Percentiles rank a stretch among this genome's conserved stretches.
phyloP scores from a whole-genome alignment of 2,888 invertebrate genomes.

The Dynastes tityus region DNA sequence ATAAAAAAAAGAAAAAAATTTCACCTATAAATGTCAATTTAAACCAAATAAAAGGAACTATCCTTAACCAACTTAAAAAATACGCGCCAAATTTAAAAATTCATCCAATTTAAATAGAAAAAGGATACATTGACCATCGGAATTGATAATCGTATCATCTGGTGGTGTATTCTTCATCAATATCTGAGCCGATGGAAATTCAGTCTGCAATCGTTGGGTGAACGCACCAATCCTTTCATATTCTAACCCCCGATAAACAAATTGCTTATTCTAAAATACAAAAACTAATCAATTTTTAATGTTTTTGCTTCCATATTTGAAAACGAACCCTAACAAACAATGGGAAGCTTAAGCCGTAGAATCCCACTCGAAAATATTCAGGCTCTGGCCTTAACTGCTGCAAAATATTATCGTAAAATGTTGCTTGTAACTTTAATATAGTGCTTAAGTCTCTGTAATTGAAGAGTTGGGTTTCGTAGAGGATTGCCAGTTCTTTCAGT shows the following conservation, averaged over 20 bases:
- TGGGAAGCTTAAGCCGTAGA: constrained; percentile 94
- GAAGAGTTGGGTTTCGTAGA: constrained; percentile 90
- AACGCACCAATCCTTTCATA: constrained; percentile 96
- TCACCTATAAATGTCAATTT: too few species aligned
- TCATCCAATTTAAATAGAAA: constrained; percentile 43
- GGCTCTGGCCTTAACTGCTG: constrained; percentile 92
- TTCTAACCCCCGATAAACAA: constrained; percentile 95
- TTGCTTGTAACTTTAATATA: constrained; percentile 88
- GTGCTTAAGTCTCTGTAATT: constrained; percentile 92
- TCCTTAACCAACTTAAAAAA: too few species aligned
- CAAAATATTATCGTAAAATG: constrained; percentile 92
- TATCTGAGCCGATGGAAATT: constrained; percentile 95
- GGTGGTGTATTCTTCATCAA: constrained; percentile 94
- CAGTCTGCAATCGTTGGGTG: constrained; percentile 92
- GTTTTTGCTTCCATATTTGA: background rate
- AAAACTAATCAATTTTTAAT: constrained; percentile 28
- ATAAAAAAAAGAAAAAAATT: too few species aligned
- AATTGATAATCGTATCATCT: constrained; percentile 87
- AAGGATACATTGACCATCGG: constrained; percentile 87
- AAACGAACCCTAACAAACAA: constrained; percentile 90
- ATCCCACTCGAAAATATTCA: constrained; percentile 96
- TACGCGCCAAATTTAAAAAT: background rate
- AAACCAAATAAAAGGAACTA: too few species aligned
- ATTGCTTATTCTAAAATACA: constrained; percentile 87
- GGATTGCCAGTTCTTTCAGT: constrained; percentile 88